Evolutionary conservation across 2,113 vertebrate species (phyloP), one percentile per base, ranked within the genome.

Genomic region (Montifringilla adamsi): DNA sequence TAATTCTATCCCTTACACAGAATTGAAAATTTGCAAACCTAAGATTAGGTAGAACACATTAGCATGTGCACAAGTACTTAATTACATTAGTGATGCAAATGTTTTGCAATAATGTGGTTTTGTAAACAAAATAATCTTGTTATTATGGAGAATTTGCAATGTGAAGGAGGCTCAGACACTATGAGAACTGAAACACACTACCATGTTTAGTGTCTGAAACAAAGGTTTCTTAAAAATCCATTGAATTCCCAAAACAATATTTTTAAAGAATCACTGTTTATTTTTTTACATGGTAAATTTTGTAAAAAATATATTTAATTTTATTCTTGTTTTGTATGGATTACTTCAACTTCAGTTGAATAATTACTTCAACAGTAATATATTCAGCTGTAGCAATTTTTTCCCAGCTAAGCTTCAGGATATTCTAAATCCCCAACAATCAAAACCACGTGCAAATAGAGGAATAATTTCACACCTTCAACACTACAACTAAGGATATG

Each of bases 41-140:
- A 95, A 95, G 95, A 97, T 98, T 97, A 97, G 93, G 94, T 95
- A 90, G 78, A 89, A 39, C 46, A 80, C 30, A 96, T 97, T 97
- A 96, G 80, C 87, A 78, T 96, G 69, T 89, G 88, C 96, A 96
- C 83, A 97, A 97, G 92, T 87, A 89, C 83, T 97, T 98, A 97
- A 97, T 98, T 97, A 97, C 95, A 97, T 97, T 98, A 97, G 94
- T 82, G 93, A 97, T 98, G 97, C 96, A 97, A 98, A 97, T 95
- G 47, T 96, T 97, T 97, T 96, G 96, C 95, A 95, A 96, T 91
- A 96, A 95, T 96, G 94, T 95, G 86, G 67, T 90, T 97, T 97
- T 95, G 94, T 96, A 98, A 97, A 97, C 90, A 97, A 96, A 96
- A 93, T 92, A 74, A 97, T 98, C 96, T 96, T 96, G 47, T 97